Percentiles rank a stretch among this genome's conserved stretches.
Conservation (phyloP, 2,888 invertebrate genomes). For the Euclidia mi region DNA sequence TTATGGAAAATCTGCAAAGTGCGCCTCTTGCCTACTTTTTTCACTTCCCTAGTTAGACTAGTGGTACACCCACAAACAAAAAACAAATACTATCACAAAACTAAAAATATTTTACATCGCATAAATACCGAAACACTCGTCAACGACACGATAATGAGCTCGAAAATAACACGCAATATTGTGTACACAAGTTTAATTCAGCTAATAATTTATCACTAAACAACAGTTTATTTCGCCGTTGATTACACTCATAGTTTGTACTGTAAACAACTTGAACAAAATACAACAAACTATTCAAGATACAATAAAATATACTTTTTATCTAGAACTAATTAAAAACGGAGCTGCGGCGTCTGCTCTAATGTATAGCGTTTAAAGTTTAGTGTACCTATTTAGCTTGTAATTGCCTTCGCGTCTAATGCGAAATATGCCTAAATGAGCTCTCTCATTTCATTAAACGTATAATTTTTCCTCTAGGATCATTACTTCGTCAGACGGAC, state of each 20-base stretch:
- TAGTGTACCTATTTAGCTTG: slow-evolving; percentile 31
- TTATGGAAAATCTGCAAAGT: background rate
- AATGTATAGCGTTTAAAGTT: slow-evolving; percentile 43
- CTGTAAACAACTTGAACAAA: slow-evolving; percentile 26
- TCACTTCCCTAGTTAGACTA: background rate
- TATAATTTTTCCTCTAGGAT: slow-evolving; percentile 79
- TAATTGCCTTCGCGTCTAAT: slow-evolving; percentile 43
- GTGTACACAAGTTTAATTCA: too few relatives aligned
- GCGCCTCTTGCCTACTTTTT: too few relatives aligned
- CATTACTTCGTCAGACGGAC: slow-evolving; percentile 72
- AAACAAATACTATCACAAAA: too few relatives aligned
- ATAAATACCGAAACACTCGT: too few relatives aligned
- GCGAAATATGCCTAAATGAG: slow-evolving; percentile 51
- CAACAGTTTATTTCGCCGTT: too few relatives aligned
- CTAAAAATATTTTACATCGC: too few relatives aligned
- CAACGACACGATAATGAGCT: too few relatives aligned
- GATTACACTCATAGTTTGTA: background rate
- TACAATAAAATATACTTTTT: slow-evolving; percentile 49
- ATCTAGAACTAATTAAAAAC: slow-evolving; percentile 47
- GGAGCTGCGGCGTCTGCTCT: slow-evolving; percentile 19
- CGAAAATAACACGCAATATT: too few relatives aligned
- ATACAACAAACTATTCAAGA: slow-evolving; percentile 36
- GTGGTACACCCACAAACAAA: background rate
- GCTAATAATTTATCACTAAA: too few relatives aligned
- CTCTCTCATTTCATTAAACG: slow-evolving; percentile 79